Conservation (phyloP, 2,888 invertebrate genomes). For the Dusona sp. region DNA sequence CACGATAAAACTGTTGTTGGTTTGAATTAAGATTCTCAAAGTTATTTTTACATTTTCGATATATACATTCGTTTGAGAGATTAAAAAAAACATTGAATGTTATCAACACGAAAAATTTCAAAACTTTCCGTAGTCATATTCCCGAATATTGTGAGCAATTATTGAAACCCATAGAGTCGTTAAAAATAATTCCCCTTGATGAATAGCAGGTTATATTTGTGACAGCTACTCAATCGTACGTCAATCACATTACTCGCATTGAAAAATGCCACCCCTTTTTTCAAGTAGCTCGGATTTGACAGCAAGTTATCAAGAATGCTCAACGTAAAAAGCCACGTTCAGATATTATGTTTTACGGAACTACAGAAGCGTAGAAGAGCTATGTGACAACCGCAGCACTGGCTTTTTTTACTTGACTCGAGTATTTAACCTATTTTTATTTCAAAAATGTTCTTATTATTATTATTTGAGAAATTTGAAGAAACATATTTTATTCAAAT, state of each 20-base stretch:
- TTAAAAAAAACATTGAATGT: not conserved
- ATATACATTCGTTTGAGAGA: not conserved
- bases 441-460: not conserved
- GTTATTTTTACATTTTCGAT: not conserved
- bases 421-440: not conserved
- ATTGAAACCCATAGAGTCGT: not conserved
- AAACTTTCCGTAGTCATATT: not conserved
- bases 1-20: not conserved
- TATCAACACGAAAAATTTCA: not conserved
- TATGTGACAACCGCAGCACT: not conserved
- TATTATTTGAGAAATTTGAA: not conserved
- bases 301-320: conserved; percentile 10
- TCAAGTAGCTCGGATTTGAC: not conserved
- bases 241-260: conserved; percentile 10
- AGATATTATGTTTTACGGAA: not conserved
- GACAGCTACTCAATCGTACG: conserved; percentile 4
- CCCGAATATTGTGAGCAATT: not conserved
- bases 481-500: not conserved
- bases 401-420: conserved; percentile 1
- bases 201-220: not conserved
- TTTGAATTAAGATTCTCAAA: not conserved
- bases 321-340: conserved; percentile 7
- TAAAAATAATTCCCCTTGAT: not conserved
- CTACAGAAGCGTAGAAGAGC: not conserved
- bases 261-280: conserved; percentile 1